Percentiles rank a stretch among this genome's conserved stretches.
Evolutionary conservation across 1,140 invertebrate genomes (phyloP).

Genomic region (Hylyphantes graminicola): DNA sequence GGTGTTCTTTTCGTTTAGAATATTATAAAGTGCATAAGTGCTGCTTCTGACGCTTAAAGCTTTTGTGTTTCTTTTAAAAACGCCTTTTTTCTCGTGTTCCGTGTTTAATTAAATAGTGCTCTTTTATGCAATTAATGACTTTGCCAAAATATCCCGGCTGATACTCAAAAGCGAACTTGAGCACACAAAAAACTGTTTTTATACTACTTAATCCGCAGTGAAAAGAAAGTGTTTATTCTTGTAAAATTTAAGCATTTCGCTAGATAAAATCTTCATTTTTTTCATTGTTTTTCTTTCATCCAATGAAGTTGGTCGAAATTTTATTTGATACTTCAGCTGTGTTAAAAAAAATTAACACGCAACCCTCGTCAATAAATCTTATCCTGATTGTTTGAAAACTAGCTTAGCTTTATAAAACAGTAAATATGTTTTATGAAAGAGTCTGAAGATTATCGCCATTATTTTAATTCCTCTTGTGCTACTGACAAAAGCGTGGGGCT

Average conservation of each 20-base stretch:
- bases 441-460: slow-evolving; percentile 47
- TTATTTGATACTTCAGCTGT: slow-evolving; percentile 51
- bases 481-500: slow-evolving; percentile 34
- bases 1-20: slow-evolving; percentile 38
- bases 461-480: slow-evolving; percentile 56
- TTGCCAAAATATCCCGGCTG: slow-evolving; percentile 51
- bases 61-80: slow-evolving; percentile 54
- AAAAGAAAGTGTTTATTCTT: slow-evolving; percentile 59
- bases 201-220: slow-evolving; percentile 53
- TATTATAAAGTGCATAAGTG: slow-evolving; percentile 54
- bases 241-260: slow-evolving; percentile 42
- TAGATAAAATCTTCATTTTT: neutral
- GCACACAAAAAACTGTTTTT: slow-evolving; percentile 51
- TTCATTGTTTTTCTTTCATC: slow-evolving; percentile 4
- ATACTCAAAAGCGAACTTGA: slow-evolving; percentile 49
- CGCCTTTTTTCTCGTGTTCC: slow-evolving; percentile 25
- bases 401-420: slow-evolving; percentile 59
- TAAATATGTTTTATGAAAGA: slow-evolving; percentile 56
- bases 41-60: slow-evolving; percentile 58
- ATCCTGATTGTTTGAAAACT: slow-evolving; percentile 55
- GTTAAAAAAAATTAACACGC: slow-evolving; percentile 19
- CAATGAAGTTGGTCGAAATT: slow-evolving; percentile 49
- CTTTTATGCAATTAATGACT: slow-evolving; percentile 61
- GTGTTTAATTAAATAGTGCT: slow-evolving; percentile 59
- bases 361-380: slow-evolving; percentile 53